Conservation (phyloP, 2,113 vertebrate species). For the Carollia perspicillata region DNA sequence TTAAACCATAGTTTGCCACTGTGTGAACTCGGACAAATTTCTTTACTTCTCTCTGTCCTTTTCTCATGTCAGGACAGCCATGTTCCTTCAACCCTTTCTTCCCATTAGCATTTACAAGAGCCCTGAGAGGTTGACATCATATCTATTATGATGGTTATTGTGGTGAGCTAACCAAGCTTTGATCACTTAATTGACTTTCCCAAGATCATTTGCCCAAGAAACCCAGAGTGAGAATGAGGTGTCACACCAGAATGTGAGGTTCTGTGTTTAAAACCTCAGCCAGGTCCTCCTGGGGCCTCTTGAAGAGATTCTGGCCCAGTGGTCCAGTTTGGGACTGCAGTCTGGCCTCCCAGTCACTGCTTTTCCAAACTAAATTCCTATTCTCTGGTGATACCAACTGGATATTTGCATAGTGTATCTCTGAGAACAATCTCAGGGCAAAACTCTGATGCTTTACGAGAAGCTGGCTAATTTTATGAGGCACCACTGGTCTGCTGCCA, state of each 20-base stretch:
- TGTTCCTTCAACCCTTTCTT: neutral
- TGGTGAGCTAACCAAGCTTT: neutral
- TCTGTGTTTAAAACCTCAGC: neutral
- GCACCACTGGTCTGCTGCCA: neutral
- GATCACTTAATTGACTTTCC: neutral
- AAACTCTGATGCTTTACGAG: conserved; percentile 49
- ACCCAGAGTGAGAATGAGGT: neutral
- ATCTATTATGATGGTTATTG: neutral
- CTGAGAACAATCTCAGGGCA: conserved; percentile 53
- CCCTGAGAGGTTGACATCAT: neutral
- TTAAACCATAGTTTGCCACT: neutral
- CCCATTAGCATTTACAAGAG: neutral
- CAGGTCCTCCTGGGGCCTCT: neutral
- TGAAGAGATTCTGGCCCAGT: neutral
- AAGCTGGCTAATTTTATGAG: conserved; percentile 15
- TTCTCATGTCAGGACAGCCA: neutral
- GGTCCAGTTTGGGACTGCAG: neutral
- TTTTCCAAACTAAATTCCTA: conserved; percentile 42
- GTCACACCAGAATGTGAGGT: neutral
- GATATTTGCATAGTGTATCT: conserved; percentile 68
- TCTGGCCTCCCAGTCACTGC: neutral
- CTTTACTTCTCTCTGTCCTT: neutral
- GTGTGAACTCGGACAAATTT: neutral
- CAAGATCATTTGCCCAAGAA: neutral
- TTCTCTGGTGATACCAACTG: neutral